Evolutionary conservation across 2,797 vertebrate genomes (phyloP).

Genomic region (Onychomys torridus): DNA sequence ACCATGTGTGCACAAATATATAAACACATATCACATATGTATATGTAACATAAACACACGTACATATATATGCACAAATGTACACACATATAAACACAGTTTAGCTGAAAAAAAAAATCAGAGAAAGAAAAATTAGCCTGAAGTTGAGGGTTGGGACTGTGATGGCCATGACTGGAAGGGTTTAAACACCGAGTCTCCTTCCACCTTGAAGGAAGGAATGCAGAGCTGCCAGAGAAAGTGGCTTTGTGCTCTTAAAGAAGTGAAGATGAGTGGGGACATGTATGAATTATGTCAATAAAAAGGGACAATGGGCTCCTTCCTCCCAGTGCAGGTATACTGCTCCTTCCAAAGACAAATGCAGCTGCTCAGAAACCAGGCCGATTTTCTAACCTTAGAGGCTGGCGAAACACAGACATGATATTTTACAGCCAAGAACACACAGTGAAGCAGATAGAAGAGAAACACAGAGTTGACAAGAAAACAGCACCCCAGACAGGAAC

Average conservation of each 20-base stretch:
- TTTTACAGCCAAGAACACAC: background rate
- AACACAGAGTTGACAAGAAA: background rate
- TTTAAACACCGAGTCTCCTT: background rate
- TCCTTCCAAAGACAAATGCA: conserved; percentile 37
- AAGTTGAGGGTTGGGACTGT: background rate
- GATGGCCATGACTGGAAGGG: background rate
- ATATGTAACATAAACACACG: background rate
- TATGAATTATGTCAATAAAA: background rate
- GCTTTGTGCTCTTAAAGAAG: conserved; percentile 56
- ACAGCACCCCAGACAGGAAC: background rate
- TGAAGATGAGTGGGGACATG: background rate
- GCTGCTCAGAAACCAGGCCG: background rate
- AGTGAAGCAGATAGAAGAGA: background rate
- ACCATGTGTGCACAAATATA: background rate
- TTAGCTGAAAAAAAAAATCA: conserved; percentile 30
- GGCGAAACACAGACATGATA: background rate
- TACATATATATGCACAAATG: background rate
- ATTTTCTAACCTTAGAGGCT: conserved; percentile 5
- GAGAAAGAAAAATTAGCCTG: background rate
- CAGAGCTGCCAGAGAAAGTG: background rate
- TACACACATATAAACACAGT: background rate
- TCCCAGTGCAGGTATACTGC: background rate
- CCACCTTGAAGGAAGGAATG: background rate
- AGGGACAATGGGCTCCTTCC: background rate
- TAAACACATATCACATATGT: background rate